Evolutionary conservation across 2,888 invertebrate species (phyloP).

Genomic region (Tipula helvola): DNA sequence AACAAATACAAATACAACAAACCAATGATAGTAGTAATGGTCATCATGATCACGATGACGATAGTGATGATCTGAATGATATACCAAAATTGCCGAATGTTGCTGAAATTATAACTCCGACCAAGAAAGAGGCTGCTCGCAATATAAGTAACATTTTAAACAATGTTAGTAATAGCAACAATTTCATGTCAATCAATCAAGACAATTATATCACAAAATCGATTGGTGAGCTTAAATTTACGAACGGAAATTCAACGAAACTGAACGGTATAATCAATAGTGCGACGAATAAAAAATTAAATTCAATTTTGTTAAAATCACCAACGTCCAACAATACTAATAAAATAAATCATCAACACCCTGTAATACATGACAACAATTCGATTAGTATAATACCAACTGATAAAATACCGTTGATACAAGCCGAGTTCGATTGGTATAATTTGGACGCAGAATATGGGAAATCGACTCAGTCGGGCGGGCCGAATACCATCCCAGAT

Average conservation of each 20-base stretch:
- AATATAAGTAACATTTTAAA: neutral
- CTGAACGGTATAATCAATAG: neutral
- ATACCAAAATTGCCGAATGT: conserved; percentile 64
- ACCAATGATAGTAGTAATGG: conserved; percentile 7
- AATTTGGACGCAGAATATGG: conserved; percentile 35
- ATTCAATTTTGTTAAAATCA: neutral
- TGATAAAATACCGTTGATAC: conserved; percentile 25
- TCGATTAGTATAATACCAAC: neutral
- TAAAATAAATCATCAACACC: conserved; percentile 17
- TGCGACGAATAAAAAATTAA: neutral
- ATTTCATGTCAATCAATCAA: conserved; percentile 14
- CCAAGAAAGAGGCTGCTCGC: conserved; percentile 36
- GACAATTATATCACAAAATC: conserved; percentile 20
- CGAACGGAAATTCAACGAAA: neutral
- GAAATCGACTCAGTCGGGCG: conserved; percentile 17
- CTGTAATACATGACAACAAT: conserved; percentile 15
- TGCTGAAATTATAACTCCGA: conserved; percentile 59
- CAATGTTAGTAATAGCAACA: neutral
- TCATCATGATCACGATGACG: conserved; percentile 11
- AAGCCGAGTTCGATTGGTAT: conserved; percentile 36
- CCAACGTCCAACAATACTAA: neutral
- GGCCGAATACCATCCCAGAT: neutral
- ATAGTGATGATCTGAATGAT: conserved; percentile 37
- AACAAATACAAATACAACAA: neutral
- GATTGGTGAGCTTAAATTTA: neutral